Conservation (phyloP, 2,113 vertebrate genomes). For the Glaucomys volans region DNA sequence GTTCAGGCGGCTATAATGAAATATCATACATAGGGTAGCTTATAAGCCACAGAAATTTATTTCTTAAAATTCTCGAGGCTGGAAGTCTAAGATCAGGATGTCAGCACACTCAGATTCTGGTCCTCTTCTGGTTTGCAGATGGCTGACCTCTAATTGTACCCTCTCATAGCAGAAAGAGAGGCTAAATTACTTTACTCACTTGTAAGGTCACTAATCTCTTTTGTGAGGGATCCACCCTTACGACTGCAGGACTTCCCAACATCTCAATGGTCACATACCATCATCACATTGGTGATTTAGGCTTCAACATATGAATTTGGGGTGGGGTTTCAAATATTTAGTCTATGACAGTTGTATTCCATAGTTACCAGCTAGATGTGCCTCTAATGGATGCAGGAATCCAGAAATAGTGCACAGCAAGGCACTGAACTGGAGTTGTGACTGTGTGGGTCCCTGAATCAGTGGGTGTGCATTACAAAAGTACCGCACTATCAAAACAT, state of each 20-base stretch:
- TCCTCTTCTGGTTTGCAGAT: background rate
- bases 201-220: background rate
- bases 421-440: background rate
- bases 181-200: background rate
- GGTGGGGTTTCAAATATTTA: background rate
- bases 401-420: background rate
- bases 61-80: background rate
- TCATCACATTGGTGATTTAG: background rate
- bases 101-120: background rate
- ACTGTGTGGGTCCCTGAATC: background rate
- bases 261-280: background rate
- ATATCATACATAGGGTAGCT: background rate
- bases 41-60: background rate
- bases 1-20: background rate
- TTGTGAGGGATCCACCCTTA: background rate
- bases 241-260: background rate
- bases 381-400: background rate
- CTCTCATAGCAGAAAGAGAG: background rate
- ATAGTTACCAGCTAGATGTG: background rate
- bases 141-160: background rate
- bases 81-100: background rate
- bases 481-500: background rate
- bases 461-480: background rate
- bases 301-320: background rate
- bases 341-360: background rate